Evolutionary conservation across 2,113 vertebrate species (phyloP), one percentile per base, ranked within the genome.

Genomic region (Diadophis punctatus): DNA sequence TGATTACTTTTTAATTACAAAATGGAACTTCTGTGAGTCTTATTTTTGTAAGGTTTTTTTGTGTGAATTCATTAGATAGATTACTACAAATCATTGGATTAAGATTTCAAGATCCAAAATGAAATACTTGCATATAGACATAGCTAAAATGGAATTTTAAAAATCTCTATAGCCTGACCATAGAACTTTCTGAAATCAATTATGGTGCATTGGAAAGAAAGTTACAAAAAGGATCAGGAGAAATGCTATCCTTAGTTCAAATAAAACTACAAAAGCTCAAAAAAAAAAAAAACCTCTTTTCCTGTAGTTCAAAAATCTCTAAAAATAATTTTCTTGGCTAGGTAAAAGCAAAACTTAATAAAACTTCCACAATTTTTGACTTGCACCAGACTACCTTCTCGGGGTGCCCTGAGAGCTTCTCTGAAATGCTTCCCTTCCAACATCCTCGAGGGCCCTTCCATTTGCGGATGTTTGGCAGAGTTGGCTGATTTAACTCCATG

Each of bases 401-500:
- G 63, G 97, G 97, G 27, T 95, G 97, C 86, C 97, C 96, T 0
- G 98, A 98, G 89, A 98, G 97, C 48, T 98, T 98, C 93, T 99
- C 98, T 0, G 98, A 98, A 92, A 98, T 97, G 0, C 96, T 39
- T 30, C 97, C 98, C 95, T 98, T 99, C 99, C 99, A 99, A 58
- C 97, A 96, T 2, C 99, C 99, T 92, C 98, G 97, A 11, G 98
- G 97, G 74, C 98, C 97, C 95, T 97, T 99, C 99, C 99, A 99
- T 95, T 97, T 98, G 92, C 98, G 98, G 89, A 99, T 98, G 87
- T 98, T 98, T 96, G 98, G 97, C 95, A 99, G 97, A 0, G 96
- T 98, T 0, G 98, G 98, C 93, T 99, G 98, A 97, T 99, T 99
- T 91, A 99, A 97, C 96, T 99, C 99, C 68, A 90, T 93, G 93